Percentiles rank a stretch among this genome's conserved stretches.
Conservation (phyloP, 2,113 vertebrate species). For the Phylloscopus trochilus region DNA sequence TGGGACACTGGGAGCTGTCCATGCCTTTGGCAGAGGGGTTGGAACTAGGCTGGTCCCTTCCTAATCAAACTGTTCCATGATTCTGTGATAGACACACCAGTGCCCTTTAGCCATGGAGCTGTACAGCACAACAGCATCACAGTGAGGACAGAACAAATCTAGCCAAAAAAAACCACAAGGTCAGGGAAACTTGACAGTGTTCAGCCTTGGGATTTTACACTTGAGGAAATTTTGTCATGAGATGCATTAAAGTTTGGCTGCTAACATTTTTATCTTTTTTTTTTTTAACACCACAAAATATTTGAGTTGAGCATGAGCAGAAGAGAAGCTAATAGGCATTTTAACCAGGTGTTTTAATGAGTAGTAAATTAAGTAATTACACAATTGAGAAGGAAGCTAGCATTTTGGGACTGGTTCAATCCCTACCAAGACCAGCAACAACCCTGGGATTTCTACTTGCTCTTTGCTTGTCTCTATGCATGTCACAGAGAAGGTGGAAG, state of each 20-base stretch:
- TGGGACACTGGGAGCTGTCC: background rate
- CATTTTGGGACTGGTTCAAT: background rate
- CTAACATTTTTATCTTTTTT: background rate
- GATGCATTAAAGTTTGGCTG: background rate
- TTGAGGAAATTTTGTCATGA: background rate
- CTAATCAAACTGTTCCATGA: background rate
- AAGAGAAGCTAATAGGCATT: background rate
- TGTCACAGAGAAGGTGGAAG: background rate
- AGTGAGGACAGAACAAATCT: background rate
- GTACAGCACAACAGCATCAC: background rate
- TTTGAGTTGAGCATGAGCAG: background rate
- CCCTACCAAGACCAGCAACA: background rate
- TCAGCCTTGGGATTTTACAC: background rate
- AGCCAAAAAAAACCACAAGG: background rate
- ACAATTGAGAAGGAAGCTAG: background rate
- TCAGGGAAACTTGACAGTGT: background rate
- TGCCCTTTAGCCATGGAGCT: background rate
- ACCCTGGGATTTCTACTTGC: background rate
- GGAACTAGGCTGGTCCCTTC: background rate
- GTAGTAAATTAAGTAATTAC: background rate
- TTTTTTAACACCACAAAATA: background rate
- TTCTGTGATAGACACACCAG: background rate
- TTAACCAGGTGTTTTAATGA: background rate
- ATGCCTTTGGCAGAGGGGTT: background rate
- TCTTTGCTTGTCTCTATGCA: background rate